phyloP scores from a whole-genome alignment of 2,797 vertebrate genomes.

The Columba guinea region DNA sequence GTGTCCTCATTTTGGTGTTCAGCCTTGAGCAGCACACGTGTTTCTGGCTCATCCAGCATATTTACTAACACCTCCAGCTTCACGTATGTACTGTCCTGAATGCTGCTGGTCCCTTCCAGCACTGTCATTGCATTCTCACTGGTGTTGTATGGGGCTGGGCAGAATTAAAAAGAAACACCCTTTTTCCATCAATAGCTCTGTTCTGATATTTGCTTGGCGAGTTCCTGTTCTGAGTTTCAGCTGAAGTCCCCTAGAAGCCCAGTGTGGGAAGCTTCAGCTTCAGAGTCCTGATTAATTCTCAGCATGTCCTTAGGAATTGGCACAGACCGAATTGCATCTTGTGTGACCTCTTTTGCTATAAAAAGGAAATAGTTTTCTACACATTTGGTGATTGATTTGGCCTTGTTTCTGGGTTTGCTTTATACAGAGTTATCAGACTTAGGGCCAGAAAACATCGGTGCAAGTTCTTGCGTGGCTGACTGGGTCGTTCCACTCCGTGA shows the following conservation, averaged over 20 bases:
- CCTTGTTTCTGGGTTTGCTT: background rate
- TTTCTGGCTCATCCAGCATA: background rate
- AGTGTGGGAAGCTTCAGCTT: background rate
- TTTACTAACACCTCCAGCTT: background rate
- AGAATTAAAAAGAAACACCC: background rate
- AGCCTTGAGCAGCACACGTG: background rate
- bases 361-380: background rate
- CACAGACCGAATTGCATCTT: background rate
- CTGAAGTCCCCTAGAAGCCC: background rate
- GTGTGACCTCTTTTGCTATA: background rate
- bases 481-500: accelerated
- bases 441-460: background rate
- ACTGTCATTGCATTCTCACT: background rate
- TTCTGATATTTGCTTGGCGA: background rate
- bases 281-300: background rate
- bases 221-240: background rate
- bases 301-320: background rate
- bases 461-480: background rate
- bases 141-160: background rate
- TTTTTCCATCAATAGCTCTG: background rate
- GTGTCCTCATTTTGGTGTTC: background rate
- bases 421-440: background rate
- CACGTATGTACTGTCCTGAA: background rate
- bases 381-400: background rate
- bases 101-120: background rate